phyloP scores from a whole-genome alignment of 2,113 vertebrate species.

The Podiceps cristatus region DNA sequence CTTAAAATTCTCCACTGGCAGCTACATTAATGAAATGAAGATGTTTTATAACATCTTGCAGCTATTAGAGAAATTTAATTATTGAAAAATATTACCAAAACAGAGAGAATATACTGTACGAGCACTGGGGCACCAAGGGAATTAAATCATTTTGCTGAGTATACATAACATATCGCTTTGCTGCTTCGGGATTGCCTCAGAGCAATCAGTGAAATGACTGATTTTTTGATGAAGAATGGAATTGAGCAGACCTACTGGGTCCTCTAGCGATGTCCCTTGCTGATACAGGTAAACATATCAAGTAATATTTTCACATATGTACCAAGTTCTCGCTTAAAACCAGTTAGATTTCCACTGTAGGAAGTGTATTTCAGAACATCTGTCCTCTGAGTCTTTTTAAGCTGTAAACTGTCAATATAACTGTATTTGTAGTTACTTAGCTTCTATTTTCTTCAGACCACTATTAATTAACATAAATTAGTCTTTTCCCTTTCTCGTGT shows the following conservation, averaged over 20 bases:
- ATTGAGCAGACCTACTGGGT: neutral
- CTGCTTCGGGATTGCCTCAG: neutral
- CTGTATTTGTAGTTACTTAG: neutral
- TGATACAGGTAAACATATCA: neutral
- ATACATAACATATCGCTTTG: neutral
- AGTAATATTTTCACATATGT: neutral
- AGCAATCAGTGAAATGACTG: neutral
- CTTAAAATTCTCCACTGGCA: neutral
- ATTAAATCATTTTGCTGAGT: neutral
- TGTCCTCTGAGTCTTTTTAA: neutral
- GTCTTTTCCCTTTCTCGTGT: neutral
- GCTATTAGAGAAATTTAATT: conserved; percentile 17
- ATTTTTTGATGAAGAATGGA: neutral
- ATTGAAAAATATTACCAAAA: conserved; percentile 1
- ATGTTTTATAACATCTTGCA: neutral
- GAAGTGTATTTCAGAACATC: neutral
- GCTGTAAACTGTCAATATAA: neutral
- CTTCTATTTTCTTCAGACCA: neutral
- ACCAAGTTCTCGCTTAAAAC: neutral
- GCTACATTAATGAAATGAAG: conserved; percentile 17
- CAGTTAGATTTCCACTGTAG: neutral
- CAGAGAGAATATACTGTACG: neutral
- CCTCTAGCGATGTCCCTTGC: neutral
- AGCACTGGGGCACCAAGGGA: neutral
- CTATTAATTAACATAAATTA: neutral